A percentile compares a stretch with the other conserved stretches of the same genome.
Evolutionary conservation across 2,888 invertebrate species (phyloP).

Genomic region (Pharmacophagus antenor): DNA sequence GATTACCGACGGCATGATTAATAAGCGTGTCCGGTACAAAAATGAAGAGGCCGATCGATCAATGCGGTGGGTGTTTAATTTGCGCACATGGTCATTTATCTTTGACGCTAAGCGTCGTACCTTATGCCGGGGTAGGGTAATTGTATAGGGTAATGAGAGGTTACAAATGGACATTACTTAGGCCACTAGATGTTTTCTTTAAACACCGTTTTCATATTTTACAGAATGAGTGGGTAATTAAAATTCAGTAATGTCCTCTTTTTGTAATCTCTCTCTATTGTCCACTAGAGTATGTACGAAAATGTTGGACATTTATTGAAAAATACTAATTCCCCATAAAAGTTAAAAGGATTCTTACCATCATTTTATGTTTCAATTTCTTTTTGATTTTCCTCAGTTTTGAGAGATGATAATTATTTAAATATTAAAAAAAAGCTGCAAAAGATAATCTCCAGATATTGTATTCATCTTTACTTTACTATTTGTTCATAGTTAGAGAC

Average conservation of each 20-base stretch:
- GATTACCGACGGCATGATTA: slow-evolving; percentile 73
- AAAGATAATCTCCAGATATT: too few relatives aligned
- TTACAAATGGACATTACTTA: slow-evolving; percentile 35
- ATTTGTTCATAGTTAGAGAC: too few relatives aligned
- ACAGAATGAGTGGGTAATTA: neutral
- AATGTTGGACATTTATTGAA: too few relatives aligned
- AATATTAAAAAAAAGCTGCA: too few relatives aligned
- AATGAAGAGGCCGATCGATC: slow-evolving; percentile 76
- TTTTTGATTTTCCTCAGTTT: too few relatives aligned
- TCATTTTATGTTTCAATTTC: too few relatives aligned
- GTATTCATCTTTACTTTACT: too few relatives aligned
- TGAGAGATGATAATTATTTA: too few relatives aligned
- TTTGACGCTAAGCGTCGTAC: slow-evolving; percentile 58
- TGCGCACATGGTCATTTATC: slow-evolving; percentile 69
- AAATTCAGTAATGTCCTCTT: neutral
- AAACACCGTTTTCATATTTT: neutral
- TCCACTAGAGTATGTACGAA: too few relatives aligned
- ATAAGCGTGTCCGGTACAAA: slow-evolving; percentile 68
- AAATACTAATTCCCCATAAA: too few relatives aligned
- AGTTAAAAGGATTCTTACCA: too few relatives aligned
- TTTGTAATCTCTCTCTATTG: too few relatives aligned
- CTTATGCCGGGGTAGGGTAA: slow-evolving; percentile 49
- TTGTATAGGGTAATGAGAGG: slow-evolving; percentile 52
- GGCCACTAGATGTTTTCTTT: slow-evolving; percentile 17
- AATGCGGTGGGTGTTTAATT: slow-evolving; percentile 76